phyloP scores from a whole-genome alignment of 2,888 invertebrate species.

The Spicauda simplicius region DNA sequence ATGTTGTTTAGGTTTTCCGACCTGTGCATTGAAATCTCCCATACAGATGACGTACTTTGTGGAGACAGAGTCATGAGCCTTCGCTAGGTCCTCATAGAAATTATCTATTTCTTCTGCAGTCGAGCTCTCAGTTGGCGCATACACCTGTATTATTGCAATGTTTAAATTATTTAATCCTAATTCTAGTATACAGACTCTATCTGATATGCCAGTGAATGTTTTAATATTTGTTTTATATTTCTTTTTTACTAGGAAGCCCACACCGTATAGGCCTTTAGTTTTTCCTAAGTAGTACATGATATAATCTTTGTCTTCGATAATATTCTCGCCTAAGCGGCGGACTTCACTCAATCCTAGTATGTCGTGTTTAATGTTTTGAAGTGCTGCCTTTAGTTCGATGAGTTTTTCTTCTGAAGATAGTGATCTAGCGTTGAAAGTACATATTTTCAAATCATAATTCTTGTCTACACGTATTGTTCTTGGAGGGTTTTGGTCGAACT shows the following conservation, averaged over 20 bases:
- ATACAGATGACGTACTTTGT: conserved; percentile 38
- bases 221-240: conserved; percentile 42
- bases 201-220: conserved; percentile 44
- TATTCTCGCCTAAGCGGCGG: conserved; percentile 40
- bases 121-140: conserved; percentile 42
- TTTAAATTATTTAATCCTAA: conserved; percentile 38
- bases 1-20: conserved; percentile 35
- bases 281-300: conserved; percentile 42
- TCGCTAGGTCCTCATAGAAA: conserved; percentile 38
- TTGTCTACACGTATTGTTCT: conserved; percentile 25
- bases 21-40: conserved; percentile 42
- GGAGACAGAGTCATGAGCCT: conserved; percentile 36
- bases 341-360: conserved; percentile 41
- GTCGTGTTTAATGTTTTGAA: conserved; percentile 41
- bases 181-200: conserved; percentile 45
- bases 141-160: conserved; percentile 41
- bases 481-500: conserved; percentile 44
- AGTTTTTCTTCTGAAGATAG: conserved; percentile 36
- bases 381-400: conserved; percentile 38
- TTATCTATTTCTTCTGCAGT: conserved; percentile 42
- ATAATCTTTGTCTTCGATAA: conserved; percentile 41
- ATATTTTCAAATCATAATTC: conserved; percentile 30
- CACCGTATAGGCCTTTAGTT: conserved; percentile 44
- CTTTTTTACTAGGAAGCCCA: conserved; percentile 44
- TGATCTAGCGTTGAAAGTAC: conserved; percentile 39